A percentile compares a stretch with the other conserved stretches of the same genome.
phyloP scores from a whole-genome alignment of 53 echinoderm and acorn worm genomes.

The Arbacia lixula region DNA sequence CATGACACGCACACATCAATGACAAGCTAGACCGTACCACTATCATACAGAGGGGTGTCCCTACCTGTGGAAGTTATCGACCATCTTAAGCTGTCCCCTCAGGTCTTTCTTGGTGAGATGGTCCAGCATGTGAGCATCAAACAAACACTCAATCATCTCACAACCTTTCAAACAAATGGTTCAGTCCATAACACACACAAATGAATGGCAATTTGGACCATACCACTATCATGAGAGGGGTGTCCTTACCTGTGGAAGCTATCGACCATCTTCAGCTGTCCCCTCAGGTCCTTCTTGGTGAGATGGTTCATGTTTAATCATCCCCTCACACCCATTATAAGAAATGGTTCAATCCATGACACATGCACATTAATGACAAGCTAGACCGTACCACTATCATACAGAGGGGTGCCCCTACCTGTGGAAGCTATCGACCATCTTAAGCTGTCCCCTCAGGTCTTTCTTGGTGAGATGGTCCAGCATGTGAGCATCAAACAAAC shows the following conservation, averaged over 20 bases:
- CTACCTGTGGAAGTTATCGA: slow-evolving; percentile 92
- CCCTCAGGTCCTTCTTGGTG: slow-evolving; percentile 88
- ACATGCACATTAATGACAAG: too few species aligned
- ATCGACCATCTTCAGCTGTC: slow-evolving; percentile 95
- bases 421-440: slow-evolving; percentile 96
- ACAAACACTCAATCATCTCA: too few species aligned
- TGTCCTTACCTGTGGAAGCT: slow-evolving; percentile 90
- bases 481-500: slow-evolving; percentile 93
- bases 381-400: background rate
- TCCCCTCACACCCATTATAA: slow-evolving; percentile 57
- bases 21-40: background rate
- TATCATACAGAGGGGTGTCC: background rate
- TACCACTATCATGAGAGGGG: too few species aligned
- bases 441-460: slow-evolving; percentile 93
- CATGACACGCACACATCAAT: too few species aligned
- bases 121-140: slow-evolving; percentile 92
- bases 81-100: slow-evolving; percentile 96
- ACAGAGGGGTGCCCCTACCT: slow-evolving; percentile 53
- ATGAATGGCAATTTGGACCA: too few species aligned
- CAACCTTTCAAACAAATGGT: too few species aligned
- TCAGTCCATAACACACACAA: too few species aligned
- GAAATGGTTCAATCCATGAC: too few species aligned
- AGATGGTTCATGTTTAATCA: too few species aligned
- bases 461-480: slow-evolving; percentile 95
- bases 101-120: slow-evolving; percentile 95